Evolutionary conservation across 2,113 vertebrate species (phyloP).

Genomic region (Boleophthalmus pectinirostris): DNA sequence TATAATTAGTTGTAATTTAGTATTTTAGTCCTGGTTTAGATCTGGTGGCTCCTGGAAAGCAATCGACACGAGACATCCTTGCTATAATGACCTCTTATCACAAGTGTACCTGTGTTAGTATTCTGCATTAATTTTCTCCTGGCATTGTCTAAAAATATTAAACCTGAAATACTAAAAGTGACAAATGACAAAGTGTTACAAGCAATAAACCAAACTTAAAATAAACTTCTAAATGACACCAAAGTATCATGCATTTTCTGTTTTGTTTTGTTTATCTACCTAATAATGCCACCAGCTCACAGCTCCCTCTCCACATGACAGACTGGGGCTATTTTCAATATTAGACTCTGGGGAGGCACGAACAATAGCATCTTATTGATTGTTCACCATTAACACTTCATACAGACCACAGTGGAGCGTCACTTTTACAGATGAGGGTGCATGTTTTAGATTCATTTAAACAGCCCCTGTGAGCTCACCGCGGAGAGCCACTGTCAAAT

Average conservation of each 20-base stretch:
- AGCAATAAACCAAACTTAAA: background rate
- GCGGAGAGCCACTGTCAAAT: background rate
- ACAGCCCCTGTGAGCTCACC: background rate
- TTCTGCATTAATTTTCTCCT: too few relatives aligned
- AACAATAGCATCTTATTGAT: constrained; percentile 41
- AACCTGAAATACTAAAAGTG: too few relatives aligned
- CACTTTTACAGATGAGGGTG: background rate
- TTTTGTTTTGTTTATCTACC: background rate
- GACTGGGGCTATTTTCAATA: constrained; percentile 33
- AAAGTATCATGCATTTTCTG: background rate
- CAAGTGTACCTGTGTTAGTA: too few relatives aligned
- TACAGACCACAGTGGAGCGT: background rate
- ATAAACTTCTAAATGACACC: background rate
- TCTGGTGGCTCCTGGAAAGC: too few relatives aligned
- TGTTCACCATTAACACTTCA: constrained; percentile 13
- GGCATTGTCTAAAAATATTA: too few relatives aligned
- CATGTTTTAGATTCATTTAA: background rate
- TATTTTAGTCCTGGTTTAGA: too few relatives aligned
- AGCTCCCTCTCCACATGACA: constrained; percentile 14
- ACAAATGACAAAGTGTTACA: too few relatives aligned
- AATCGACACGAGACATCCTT: too few relatives aligned
- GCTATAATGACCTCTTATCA: too few relatives aligned
- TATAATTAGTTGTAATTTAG: too few relatives aligned
- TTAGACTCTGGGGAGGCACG: constrained; percentile 14
- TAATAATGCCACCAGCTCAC: background rate